Base-by-base conservation (phyloP, 2,888 invertebrate genomes). In the Xiphydria camelus region DNA sequence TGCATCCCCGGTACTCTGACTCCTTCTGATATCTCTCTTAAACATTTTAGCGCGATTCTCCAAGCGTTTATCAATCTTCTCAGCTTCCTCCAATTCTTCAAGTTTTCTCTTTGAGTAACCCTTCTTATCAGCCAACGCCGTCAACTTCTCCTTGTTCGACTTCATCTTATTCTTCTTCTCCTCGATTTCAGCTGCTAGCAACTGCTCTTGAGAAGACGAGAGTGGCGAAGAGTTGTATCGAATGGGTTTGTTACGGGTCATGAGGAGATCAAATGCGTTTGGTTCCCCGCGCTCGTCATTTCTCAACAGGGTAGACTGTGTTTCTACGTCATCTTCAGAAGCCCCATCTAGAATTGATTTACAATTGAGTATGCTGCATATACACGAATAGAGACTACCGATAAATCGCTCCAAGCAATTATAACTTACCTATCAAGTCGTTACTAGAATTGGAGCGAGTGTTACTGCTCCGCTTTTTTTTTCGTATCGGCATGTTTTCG, bases 51-150 rank as follows among this genome's bases (percentile, higher is more conserved):
- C 81, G 41, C 88, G 75, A 61, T 82, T 82, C 9, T 83, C 78
- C 73, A 88, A 74, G 68, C 82, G 78, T 23, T 75, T 70, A 45
- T 82, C 80, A 10, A 87, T 81, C 55, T 73, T 78, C 38, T 79
- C 78, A 35, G 82, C 83, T 41, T 82, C 79, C 32, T 80, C 79
- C 45, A 82, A 79, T 21, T 83, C 82, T 20, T 81, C 79, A 2
- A 79, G 56, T 70, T 84, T 83, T 46, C 82, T 77, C 54, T 84
- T 86, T 0, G 77, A 47, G 35, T 78, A 77, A 2, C 85, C 85
- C 65, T 85, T 87, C 15, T 78, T 78, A 53, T 85, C 82, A 6
- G 86, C 83, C 83, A 86, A 83, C 50, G 80, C 80, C 64, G 50
- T 45, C 2, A 68, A 40, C 29, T 54, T 68, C 19, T 67, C 60